Base-by-base conservation (phyloP, 2,113 vertebrate species). In the Hemibagrus wyckioides region DNA sequence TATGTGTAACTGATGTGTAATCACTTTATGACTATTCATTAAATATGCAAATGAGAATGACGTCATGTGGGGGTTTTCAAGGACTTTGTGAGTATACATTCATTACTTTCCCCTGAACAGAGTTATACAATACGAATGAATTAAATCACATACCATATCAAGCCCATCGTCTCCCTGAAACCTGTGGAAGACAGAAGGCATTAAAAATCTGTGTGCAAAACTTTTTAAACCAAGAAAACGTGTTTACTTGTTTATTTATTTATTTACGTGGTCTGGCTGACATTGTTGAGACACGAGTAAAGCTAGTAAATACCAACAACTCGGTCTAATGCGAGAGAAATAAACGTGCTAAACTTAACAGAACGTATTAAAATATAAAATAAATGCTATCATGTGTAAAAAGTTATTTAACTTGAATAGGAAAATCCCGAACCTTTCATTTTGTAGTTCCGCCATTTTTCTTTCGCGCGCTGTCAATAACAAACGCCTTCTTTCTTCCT, bases 401-500 rank as follows among this genome's bases (percentile, higher is more conserved):
- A n/a, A 76, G 28, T 4, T 48, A 48, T 3, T 3, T 59, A 19
- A 76, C 15, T 61, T 0, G 59, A 85, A 75, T 4, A 77, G 57
- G 52, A 41, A 86, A 75, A 7, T 25, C 17, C 41, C 84, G 1
- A 82, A 33, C n/a, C 52, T 83, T 85, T 76, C 19, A 17, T 73
- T 61, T 25, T 88, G 50, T 75, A 76, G 86, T 84, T 95, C 94
- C 94, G 94, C 95, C 95, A 96, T 96, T 94, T 94, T 92, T 13
- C 90, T 87, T 95, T 94, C 91, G 91, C 93, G 94, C 92, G 83
- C 88, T 30, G 14, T 33, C 52, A 89, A 86, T 59, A 50, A 33
- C 52, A 86, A 82, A 71, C 71, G 11, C 50, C 87, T 33, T 67
- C 81, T 84, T 17, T 89, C 52, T 80, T 80, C 48, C 56, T 56